Evolutionary conservation across 1,140 invertebrate species (phyloP).

Genomic region (Zaprionus capensis): DNA sequence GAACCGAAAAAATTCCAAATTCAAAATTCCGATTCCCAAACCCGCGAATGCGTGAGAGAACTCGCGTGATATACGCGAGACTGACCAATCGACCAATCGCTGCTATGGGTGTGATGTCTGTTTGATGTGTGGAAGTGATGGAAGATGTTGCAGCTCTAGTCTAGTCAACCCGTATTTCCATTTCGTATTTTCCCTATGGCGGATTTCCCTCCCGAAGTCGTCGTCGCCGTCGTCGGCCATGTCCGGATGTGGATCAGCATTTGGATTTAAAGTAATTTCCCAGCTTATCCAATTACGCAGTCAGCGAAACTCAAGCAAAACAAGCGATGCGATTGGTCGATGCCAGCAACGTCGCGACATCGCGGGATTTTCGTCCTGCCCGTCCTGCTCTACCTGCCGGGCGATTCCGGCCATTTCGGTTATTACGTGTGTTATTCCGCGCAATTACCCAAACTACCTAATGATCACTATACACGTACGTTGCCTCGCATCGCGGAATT

Average conservation of each 20-base stretch:
- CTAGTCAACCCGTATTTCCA: constrained; percentile 63
- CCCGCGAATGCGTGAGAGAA: constrained; percentile 22
- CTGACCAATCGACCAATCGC: constrained; percentile 44
- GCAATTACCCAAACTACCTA: constrained; percentile 68
- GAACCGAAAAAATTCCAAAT: constrained; percentile 52
- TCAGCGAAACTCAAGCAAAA: constrained; percentile 80
- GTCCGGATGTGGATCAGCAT: constrained; percentile 77
- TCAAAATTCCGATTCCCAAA: constrained; percentile 60
- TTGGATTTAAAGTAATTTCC: constrained; percentile 79
- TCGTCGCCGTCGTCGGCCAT: background rate
- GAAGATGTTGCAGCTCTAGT: constrained; percentile 47
- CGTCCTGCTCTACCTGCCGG: constrained; percentile 55
- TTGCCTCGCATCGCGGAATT: constrained; percentile 53
- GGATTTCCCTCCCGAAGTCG: constrained; percentile 56
- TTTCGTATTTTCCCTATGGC: constrained; percentile 68
- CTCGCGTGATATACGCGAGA: constrained; percentile 1
- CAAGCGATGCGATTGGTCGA: constrained; percentile 39
- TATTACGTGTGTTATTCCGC: constrained; percentile 81
- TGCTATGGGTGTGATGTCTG: constrained; percentile 58
- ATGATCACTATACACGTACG: constrained; percentile 55
- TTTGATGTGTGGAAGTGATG: background rate
- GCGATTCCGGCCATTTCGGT: constrained; percentile 61
- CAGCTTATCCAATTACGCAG: constrained; percentile 83
- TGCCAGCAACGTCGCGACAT: background rate
- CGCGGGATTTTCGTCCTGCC: constrained; percentile 45